phyloP scores from a whole-genome alignment of 2,797 vertebrate genomes.

The Hybognathus amarus region DNA sequence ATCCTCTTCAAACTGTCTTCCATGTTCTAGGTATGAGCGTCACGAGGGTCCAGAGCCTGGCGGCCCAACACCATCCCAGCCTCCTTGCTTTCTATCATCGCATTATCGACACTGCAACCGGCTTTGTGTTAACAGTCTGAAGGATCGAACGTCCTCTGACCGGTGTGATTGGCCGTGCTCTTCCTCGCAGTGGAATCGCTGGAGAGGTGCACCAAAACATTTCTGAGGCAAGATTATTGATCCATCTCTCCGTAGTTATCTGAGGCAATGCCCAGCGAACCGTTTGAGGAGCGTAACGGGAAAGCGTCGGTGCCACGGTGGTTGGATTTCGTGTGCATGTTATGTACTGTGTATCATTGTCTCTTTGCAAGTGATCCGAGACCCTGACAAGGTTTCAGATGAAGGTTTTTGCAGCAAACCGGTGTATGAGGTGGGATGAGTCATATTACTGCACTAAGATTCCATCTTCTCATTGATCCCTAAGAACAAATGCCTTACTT shows the following conservation, averaged over 20 bases:
- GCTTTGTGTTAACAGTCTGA: conserved; percentile 73
- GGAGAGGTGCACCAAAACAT: conserved; percentile 38
- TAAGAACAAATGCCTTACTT: conserved; percentile 84
- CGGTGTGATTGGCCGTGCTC: conserved; percentile 44
- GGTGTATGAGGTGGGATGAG: conserved; percentile 61
- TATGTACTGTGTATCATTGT: conserved; percentile 51
- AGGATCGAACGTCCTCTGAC: conserved; percentile 16
- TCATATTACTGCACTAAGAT: conserved; percentile 68
- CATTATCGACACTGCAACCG: conserved; percentile 76
- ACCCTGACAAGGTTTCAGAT: conserved; percentile 26
- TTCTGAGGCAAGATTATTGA: conserved; percentile 45
- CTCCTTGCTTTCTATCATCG: conserved; percentile 73
- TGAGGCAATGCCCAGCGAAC: conserved; percentile 22
- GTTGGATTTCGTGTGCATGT: conserved; percentile 51
- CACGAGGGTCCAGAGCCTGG: conserved; percentile 81
- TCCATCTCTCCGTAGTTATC: conserved; percentile 42
- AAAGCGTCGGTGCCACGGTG: conserved; percentile 16
- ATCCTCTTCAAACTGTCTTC: conserved; percentile 26
- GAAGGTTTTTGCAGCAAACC: conserved; percentile 20
- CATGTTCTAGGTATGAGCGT: conserved; percentile 88
- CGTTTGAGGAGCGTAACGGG: conserved; percentile 37
- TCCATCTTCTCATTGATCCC: conserved; percentile 60
- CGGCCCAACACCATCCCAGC: conserved; percentile 66
- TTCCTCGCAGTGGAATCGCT: conserved; percentile 32
- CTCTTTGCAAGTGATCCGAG: conserved; percentile 42